Conservation (phyloP, 2,113 vertebrate species). For the Alethe castanea region DNA sequence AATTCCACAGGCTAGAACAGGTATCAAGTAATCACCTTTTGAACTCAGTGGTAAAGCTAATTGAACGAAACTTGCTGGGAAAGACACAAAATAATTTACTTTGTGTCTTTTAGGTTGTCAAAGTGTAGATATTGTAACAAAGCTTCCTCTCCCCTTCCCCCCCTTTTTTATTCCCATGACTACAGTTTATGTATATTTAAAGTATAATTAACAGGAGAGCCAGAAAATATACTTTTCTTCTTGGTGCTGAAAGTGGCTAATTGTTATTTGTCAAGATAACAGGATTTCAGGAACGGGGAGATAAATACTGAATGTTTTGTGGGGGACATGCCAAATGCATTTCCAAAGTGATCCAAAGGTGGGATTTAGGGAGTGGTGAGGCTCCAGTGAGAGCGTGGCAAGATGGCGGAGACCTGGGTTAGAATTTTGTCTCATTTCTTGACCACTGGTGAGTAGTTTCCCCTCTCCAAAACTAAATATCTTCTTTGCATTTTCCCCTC, state of each 20-base stretch:
- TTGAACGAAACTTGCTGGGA: conserved; percentile 60
- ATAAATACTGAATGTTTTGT: background rate
- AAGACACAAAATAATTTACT: conserved; percentile 60
- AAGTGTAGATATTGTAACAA: background rate
- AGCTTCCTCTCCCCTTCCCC: rapidly evolving
- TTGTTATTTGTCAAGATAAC: background rate
- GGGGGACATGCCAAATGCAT: background rate
- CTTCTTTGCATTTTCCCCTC: background rate
- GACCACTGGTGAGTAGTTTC: rapidly evolving
- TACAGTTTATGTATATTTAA: background rate
- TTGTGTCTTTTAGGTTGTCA: conserved; percentile 44
- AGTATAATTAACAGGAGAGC: conserved; percentile 3
- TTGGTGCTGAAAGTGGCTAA: background rate
- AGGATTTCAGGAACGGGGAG: background rate
- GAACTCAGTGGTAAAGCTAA: conserved; percentile 49
- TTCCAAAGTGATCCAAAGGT: background rate
- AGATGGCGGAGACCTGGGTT: background rate
- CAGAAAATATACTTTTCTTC: background rate
- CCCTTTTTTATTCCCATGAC: background rate
- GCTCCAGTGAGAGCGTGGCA: background rate
- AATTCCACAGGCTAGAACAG: conserved; percentile 7
- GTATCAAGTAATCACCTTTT: conserved; percentile 65
- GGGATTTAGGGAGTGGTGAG: background rate
- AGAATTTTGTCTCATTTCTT: background rate
- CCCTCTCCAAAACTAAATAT: background rate